These are phyloP conservation scores for Drosophila hydei DNA, from an alignment of 1,140 invertebrate species.

Conservation along the genomic window DNA sequence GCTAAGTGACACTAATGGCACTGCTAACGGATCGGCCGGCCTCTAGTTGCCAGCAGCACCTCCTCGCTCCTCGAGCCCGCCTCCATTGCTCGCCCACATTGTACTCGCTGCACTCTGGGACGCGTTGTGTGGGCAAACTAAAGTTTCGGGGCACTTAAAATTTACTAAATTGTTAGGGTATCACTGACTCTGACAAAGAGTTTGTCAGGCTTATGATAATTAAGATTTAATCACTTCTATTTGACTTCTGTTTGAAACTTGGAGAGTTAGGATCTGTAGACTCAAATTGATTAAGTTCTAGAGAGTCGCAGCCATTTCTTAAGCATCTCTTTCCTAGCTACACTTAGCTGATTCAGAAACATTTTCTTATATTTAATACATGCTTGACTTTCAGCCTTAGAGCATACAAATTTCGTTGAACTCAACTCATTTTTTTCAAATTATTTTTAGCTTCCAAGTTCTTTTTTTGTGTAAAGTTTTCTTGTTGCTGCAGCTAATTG, in stretches of 20 bases:
- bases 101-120: conserved; percentile 18
- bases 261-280: too few relatives aligned
- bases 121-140: conserved; percentile 46
- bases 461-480: conserved; percentile 5
- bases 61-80: conserved; percentile 19
- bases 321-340: too few relatives aligned
- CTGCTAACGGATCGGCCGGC: conserved; percentile 32
- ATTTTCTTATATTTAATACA: too few relatives aligned
- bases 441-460: conserved; percentile 2
- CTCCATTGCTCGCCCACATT: not conserved
- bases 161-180: conserved; percentile 1
- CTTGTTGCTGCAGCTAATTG: conserved; percentile 55
- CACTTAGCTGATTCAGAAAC: too few relatives aligned
- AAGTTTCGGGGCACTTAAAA: conserved; percentile 30
- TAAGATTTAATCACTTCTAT: too few relatives aligned
- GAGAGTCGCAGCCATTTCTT: too few relatives aligned
- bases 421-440: not conserved
- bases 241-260: too few relatives aligned
- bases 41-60: conserved; percentile 17
- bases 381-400: not conserved
- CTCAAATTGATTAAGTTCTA: too few relatives aligned
- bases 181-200: not conserved
- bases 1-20: conserved; percentile 76
- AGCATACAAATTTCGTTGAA: not conserved
- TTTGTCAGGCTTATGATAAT: too few relatives aligned